Evolutionary conservation across 2,888 invertebrate species (phyloP).

Genomic region (Drosophila rubida): DNA sequence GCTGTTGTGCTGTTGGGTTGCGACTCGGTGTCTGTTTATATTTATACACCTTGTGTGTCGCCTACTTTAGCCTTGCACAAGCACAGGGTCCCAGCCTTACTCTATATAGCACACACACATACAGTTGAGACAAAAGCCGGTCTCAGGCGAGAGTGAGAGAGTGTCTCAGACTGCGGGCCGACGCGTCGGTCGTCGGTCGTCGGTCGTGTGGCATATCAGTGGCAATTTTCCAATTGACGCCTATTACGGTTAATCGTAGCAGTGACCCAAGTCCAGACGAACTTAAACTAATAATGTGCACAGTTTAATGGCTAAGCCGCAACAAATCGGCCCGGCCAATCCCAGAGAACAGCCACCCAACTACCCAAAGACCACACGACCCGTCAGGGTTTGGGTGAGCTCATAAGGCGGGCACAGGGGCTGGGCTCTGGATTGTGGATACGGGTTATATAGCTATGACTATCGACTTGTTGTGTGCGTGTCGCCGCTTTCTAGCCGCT

Average conservation of each 20-base stretch:
- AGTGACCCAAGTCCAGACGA: slow-evolving; percentile 80
- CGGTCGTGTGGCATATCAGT: slow-evolving; percentile 65
- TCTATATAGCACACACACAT: background rate
- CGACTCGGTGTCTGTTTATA: slow-evolving; percentile 1
- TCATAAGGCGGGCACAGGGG: slow-evolving; percentile 1
- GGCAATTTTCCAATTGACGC: slow-evolving; percentile 80
- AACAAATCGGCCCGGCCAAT: slow-evolving; percentile 58
- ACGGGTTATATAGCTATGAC: background rate
- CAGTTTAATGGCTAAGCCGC: slow-evolving; percentile 79
- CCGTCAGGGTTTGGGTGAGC: slow-evolving; percentile 26
- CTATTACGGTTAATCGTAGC: slow-evolving; percentile 79
- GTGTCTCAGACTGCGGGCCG: slow-evolving; percentile 19
- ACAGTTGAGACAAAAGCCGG: background rate
- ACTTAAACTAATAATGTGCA: slow-evolving; percentile 79
- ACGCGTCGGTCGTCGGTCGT: no score
- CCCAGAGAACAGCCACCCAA: slow-evolving; percentile 28
- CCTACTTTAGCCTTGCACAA: slow-evolving; percentile 32
- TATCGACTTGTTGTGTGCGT: slow-evolving; percentile 14
- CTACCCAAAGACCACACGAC: slow-evolving; percentile 58
- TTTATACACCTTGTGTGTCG: slow-evolving; percentile 19
- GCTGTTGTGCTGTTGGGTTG: background rate
- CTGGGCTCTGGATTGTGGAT: slow-evolving; percentile 4
- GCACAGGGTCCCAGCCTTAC: slow-evolving; percentile 24
- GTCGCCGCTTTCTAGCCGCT: slow-evolving; percentile 20
- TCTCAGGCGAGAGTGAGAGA: slow-evolving; percentile 13